Base-by-base conservation (phyloP, 2,797 vertebrate species). In the Saxicola maurus region DNA sequence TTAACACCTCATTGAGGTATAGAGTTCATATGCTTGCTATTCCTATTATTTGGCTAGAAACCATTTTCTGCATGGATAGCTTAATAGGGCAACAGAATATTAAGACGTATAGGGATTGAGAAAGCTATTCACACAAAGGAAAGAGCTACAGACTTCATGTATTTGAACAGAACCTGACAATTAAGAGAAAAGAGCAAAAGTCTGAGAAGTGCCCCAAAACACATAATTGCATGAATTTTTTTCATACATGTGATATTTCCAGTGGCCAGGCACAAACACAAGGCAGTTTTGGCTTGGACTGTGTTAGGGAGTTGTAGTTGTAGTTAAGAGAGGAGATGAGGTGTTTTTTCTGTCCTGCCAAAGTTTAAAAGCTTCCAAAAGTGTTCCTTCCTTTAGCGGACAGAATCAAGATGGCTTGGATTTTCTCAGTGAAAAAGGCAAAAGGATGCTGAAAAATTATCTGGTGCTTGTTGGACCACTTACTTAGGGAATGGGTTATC, bases 1-100 rank as follows among this genome's bases (percentile, higher is more conserved):
- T 96, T 96, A 96, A 96, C 96, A 96, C 95, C 96, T 96, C 96
- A 95, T 96, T 96, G 96, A 96, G 94, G 95, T 96, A 94, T 95
- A 96, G 95, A 96, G 95, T 96, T 96, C 96, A 96, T 96, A 96
- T 84, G 86, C 96, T 96, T 95, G 94, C 94, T 94, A 94, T 93
- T 96, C 92, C 95, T 95, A 96, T 96, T 96, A 82, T 96, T 95
- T 94, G 87, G 77, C 93, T 66, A 91, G 95, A 96, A 93, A 95
- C 91, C 91, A 82, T 93, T 96, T 96, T 96, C 94, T 96, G 96
- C 96, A 95, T 96, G 96, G 96, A 90, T 96, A 91, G 94, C 95
- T 94, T 96, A 96, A 96, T 87, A 96, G 95, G 92, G 95, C 94
- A 96, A 96, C 96, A 96, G 96, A 95, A 96, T 95, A 92, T 96